Evolutionary conservation across 1,140 invertebrate species (phyloP).

Genomic region (Aradophagus sp.): DNA sequence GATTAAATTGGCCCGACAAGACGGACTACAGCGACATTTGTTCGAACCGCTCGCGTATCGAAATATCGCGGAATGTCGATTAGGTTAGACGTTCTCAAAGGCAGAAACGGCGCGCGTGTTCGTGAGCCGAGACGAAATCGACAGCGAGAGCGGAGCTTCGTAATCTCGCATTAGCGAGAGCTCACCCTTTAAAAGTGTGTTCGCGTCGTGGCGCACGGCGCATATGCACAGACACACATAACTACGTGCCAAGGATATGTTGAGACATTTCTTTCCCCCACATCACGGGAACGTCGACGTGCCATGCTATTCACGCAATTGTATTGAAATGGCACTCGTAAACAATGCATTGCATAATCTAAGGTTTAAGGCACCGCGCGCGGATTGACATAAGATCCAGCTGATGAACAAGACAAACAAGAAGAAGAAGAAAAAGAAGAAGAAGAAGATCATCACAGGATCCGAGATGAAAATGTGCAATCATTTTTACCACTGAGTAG

Average conservation of each 20-base stretch:
- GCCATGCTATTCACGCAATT: slow-evolving; percentile 49
- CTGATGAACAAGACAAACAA: slow-evolving; percentile 25
- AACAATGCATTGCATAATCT: slow-evolving; percentile 58
- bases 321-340: slow-evolving; percentile 61
- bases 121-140: slow-evolving; percentile 18
- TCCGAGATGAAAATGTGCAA: too few species aligned
- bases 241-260: slow-evolving; percentile 57
- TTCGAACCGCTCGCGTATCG: too few species aligned
- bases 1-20: too few species aligned
- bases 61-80: too few species aligned
- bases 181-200: slow-evolving; percentile 33
- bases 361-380: slow-evolving; percentile 27
- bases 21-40: too few species aligned
- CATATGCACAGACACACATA: slow-evolving; percentile 22
- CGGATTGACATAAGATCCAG: slow-evolving; percentile 52
- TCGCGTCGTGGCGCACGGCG: too few species aligned
- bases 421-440: too few species aligned
- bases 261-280: slow-evolving; percentile 55
- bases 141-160: slow-evolving; percentile 15
- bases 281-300: slow-evolving; percentile 41
- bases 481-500: too few species aligned
- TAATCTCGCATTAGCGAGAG: slow-evolving; percentile 16
- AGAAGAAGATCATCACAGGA: too few species aligned
- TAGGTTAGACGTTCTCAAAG: too few species aligned
- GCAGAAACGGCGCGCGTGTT: neutral